Percentiles rank a stretch among this genome's conserved stretches.
phyloP scores from a whole-genome alignment of 1,140 invertebrate genomes.

The Cydia strobilella region DNA sequence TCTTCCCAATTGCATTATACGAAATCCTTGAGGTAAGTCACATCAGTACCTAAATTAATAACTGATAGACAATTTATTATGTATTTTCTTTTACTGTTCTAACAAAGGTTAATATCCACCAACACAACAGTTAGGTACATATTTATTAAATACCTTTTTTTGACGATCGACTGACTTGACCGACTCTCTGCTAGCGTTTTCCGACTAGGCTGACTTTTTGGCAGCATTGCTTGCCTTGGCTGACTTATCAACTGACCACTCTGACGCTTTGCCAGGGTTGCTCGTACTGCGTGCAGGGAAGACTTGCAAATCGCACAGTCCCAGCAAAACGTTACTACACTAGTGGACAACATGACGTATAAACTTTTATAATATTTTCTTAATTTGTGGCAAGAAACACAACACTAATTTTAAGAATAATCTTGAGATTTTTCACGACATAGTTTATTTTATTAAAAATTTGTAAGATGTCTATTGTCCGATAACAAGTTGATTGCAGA shows the following conservation, averaged over 20 bases:
- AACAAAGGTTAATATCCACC: not conserved
- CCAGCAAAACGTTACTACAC: not conserved
- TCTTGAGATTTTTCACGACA: too few relatives aligned
- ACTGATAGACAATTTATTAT: too few relatives aligned
- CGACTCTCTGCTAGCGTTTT: not conserved
- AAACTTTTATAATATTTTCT: not conserved
- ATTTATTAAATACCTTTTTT: not conserved
- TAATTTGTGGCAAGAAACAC: not conserved
- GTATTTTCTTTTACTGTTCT: too few relatives aligned
- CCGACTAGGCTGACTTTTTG: not conserved
- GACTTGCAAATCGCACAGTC: not conserved
- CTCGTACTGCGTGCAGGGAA: not conserved
- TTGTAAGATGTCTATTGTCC: too few relatives aligned
- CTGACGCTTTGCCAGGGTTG: not conserved
- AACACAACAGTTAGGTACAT: not conserved
- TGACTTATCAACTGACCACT: not conserved
- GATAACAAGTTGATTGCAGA: not conserved
- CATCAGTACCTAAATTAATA: too few relatives aligned
- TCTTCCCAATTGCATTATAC: constrained; percentile 48
- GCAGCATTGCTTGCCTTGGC: not conserved
- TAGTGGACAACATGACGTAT: not conserved
- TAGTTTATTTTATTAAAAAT: too few relatives aligned
- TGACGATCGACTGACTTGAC: not conserved
- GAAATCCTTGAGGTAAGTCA: constrained; percentile 48
- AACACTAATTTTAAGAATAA: not conserved